Conservation (phyloP, 2,888 invertebrate species). For the Thyatira batis region DNA sequence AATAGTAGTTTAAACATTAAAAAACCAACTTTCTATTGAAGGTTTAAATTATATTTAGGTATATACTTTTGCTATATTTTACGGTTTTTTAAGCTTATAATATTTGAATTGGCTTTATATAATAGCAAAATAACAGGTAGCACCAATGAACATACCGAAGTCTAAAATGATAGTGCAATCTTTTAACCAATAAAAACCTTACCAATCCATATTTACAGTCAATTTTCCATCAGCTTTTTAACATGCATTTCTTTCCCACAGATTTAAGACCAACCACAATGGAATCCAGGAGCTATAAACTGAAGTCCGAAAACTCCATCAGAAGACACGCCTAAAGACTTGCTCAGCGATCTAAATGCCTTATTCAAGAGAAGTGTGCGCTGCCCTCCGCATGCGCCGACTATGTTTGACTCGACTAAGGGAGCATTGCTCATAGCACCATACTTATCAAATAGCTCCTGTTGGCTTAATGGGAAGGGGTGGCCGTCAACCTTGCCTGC, state of each 20-base stretch:
- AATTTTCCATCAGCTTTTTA: too few relatives aligned
- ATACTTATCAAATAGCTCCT: conserved; percentile 91
- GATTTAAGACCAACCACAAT: neutral
- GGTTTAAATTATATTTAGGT: too few relatives aligned
- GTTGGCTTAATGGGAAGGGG: conserved; percentile 86
- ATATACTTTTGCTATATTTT: too few relatives aligned
- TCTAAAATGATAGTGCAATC: too few relatives aligned
- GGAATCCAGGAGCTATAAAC: neutral
- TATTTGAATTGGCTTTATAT: too few relatives aligned
- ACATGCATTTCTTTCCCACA: neutral
- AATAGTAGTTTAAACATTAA: too few relatives aligned
- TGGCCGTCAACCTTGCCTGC: conserved; percentile 85
- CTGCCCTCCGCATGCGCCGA: conserved; percentile 74
- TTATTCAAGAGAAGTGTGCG: conserved; percentile 70
- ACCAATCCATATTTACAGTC: too few relatives aligned
- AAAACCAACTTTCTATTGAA: too few relatives aligned
- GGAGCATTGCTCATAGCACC: conserved; percentile 90
- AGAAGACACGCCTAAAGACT: conserved; percentile 57
- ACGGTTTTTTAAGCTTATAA: too few relatives aligned
- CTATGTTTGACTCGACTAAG: conserved; percentile 85
- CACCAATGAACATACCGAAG: too few relatives aligned
- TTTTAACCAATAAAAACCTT: too few relatives aligned
- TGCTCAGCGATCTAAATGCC: conserved; percentile 77
- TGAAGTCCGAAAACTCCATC: conserved; percentile 5
- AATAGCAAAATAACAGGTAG: too few relatives aligned